phyloP scores from a whole-genome alignment of 2,888 invertebrate genomes.

The Lasiommata megera region DNA sequence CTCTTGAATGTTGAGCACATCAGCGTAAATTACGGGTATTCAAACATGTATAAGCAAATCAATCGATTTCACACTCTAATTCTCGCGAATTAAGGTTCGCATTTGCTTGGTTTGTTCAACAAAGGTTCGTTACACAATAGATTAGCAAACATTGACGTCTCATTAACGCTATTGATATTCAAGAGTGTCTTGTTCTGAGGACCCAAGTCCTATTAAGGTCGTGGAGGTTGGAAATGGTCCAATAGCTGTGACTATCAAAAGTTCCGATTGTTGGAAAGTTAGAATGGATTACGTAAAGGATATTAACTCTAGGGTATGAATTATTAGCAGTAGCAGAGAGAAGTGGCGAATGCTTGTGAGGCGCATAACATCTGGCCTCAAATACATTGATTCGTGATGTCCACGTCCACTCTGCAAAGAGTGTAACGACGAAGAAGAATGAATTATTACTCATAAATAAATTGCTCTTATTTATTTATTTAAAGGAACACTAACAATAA shows the following conservation, averaged over 20 bases:
- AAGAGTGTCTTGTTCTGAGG: slow-evolving; percentile 8
- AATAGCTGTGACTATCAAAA: background rate
- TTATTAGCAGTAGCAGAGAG: too few species aligned
- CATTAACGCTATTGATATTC: slow-evolving; percentile 21
- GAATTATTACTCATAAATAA: too few species aligned
- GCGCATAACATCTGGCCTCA: too few species aligned
- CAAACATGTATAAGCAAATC: background rate
- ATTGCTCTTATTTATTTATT: too few species aligned
- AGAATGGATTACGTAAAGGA: too few species aligned
- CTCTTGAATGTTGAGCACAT: slow-evolving; percentile 2
- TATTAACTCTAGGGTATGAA: too few species aligned
- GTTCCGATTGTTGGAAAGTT: too few species aligned
- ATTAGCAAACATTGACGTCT: slow-evolving; percentile 25
- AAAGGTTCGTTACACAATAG: slow-evolving; percentile 9
- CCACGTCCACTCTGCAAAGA: too few species aligned
- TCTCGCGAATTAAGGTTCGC: background rate
- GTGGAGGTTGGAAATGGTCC: background rate
- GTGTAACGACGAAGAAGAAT: too few species aligned
- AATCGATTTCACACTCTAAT: background rate
- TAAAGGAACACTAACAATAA: too few species aligned
- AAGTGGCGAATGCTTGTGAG: too few species aligned
- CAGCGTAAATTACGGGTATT: slow-evolving; percentile 7
- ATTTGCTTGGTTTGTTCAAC: background rate
- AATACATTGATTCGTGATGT: too few species aligned
- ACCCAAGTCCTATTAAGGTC: slow-evolving; percentile 2